Base-by-base conservation (phyloP, 1,140 invertebrate genomes). In the Triops longicaudatus region DNA sequence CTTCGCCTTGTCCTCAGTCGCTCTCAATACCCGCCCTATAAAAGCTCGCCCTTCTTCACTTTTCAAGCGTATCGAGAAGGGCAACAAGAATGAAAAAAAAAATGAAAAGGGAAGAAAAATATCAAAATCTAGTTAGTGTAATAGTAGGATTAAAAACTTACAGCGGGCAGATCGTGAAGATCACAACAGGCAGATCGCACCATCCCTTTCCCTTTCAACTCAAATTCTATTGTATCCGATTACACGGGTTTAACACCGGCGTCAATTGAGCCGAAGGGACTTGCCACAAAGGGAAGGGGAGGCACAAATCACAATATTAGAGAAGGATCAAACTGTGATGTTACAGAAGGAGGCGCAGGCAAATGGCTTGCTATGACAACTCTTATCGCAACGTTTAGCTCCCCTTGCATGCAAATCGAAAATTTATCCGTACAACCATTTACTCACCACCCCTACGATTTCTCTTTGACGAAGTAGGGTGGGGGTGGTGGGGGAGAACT, bases 341-440 rank as follows among this genome's bases (percentile, higher is more conserved):
- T 17, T 63, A 63, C 50, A 63, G 22, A 63, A 63, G 50, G 50
- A 63, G 50, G 50, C 50, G 22, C n/a, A 63, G 14, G 50, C 50
- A 63, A 63, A 63, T 63, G 50, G 50, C 50, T 63, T 63, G 50
- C 50, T 63, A 63, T 63, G 50, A 63, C 50, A 63, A 63, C 50
- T 63, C 50, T 63, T 63, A 63, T 63, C 50, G 50, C 50, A 63
- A 63, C 22, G 22, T 63, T 63, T 63, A 63, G 50, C 22, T 63
- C 50, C 31, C 22, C 50, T 63, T 63, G 17, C 50, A 63, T 63
- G 50, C 50, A 63, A 63, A 63, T 63, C 50, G 50, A 63, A 63
- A 63, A 63, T 22, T 63, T 63, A 17, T 22, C 50, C 50, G 5
- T 63, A 63, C 50, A 63, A 22, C 50, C 50, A 63, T 63, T 63